A percentile compares a stretch with the other conserved stretches of the same genome.
These are phyloP conservation scores for Penaeus japonicus DNA, from an alignment of 1,140 invertebrate genomes.

Conservation along the genomic window DNA sequence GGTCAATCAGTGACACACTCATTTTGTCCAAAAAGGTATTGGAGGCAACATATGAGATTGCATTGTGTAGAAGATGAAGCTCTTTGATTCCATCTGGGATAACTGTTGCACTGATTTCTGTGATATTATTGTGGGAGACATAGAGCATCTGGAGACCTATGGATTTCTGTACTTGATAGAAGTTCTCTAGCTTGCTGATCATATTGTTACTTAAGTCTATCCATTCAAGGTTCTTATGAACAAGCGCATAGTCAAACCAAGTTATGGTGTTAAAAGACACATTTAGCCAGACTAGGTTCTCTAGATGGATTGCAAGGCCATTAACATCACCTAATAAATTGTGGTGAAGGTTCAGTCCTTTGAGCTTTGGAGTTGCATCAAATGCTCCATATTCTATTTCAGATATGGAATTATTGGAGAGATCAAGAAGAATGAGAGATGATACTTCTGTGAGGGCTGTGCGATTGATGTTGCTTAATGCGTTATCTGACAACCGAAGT, in stretches of 20 bases:
- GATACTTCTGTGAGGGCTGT: constrained; percentile 77
- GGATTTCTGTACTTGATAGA: constrained; percentile 82
- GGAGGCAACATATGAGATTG: constrained; percentile 77
- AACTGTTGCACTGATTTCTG: constrained; percentile 77
- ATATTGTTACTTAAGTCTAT: constrained; percentile 88
- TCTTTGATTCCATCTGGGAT: constrained; percentile 91
- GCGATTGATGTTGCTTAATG: constrained; percentile 81
- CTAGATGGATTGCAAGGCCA: constrained; percentile 81
- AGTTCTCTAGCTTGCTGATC: constrained; percentile 84
- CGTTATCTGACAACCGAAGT: constrained; percentile 85
- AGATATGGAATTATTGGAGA: constrained; percentile 83
- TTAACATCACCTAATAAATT: constrained; percentile 87
- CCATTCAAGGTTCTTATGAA: constrained; percentile 87
- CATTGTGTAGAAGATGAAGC: constrained; percentile 88
- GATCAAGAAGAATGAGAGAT: constrained; percentile 83
- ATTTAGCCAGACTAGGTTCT: constrained; percentile 83
- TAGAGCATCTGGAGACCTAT: constrained; percentile 73
- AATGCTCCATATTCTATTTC: constrained; percentile 84
- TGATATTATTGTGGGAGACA: constrained; percentile 85
- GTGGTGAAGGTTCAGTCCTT: constrained; percentile 84
- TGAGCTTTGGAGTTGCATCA: constrained; percentile 77
- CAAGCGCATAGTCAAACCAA: constrained; percentile 90
- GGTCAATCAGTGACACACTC: constrained; percentile 83
- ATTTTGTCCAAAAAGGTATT: constrained; percentile 86
- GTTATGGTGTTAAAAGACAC: constrained; percentile 85